These are phyloP conservation scores for Cryptocephalus primarius DNA, from an alignment of 2,888 invertebrate species.

Conservation along the genomic window DNA sequence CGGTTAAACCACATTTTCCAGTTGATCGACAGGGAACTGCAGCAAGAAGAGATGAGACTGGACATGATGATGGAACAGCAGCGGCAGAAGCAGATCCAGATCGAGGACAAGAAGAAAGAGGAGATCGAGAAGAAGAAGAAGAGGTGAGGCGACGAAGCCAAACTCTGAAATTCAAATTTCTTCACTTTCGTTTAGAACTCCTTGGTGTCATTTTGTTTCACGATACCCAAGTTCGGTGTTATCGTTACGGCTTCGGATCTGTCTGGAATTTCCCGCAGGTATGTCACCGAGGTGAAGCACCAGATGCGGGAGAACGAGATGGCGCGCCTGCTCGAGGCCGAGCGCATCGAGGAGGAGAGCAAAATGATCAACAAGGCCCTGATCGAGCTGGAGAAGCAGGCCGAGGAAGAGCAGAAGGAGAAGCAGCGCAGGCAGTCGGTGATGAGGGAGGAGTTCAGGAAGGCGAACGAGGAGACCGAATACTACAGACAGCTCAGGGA, in stretches of 20 bases:
- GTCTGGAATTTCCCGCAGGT: too few species aligned
- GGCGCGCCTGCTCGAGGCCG: constrained; percentile 46
- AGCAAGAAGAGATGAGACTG: constrained; percentile 46
- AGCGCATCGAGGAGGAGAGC: constrained; percentile 58
- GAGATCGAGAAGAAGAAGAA: constrained; percentile 27
- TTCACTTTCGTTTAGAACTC: too few species aligned
- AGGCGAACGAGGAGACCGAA: constrained; percentile 50
- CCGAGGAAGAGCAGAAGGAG: constrained; percentile 47
- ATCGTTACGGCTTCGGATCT: too few species aligned
- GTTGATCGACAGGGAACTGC: constrained; percentile 45
- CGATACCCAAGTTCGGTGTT: too few species aligned
- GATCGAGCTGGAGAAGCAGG: constrained; percentile 53
- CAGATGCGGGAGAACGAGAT: constrained; percentile 45
- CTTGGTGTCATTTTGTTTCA: too few species aligned
- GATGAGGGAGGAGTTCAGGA: constrained; percentile 48
- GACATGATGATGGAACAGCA: constrained; percentile 64
- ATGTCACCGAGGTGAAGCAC: constrained; percentile 29
- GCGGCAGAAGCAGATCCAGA: constrained; percentile 43
- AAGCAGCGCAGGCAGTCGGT: constrained; percentile 42
- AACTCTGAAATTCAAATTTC: too few species aligned
- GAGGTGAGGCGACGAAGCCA: constrained; percentile 17
- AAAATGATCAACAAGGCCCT: constrained; percentile 49
- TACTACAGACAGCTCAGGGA: constrained; percentile 50
- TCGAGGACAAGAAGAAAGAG: constrained; percentile 42
- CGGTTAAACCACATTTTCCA: constrained; percentile 15